phyloP scores from a whole-genome alignment of 2,888 invertebrate species.

The Aphelenchoides bicaudatus region DNA sequence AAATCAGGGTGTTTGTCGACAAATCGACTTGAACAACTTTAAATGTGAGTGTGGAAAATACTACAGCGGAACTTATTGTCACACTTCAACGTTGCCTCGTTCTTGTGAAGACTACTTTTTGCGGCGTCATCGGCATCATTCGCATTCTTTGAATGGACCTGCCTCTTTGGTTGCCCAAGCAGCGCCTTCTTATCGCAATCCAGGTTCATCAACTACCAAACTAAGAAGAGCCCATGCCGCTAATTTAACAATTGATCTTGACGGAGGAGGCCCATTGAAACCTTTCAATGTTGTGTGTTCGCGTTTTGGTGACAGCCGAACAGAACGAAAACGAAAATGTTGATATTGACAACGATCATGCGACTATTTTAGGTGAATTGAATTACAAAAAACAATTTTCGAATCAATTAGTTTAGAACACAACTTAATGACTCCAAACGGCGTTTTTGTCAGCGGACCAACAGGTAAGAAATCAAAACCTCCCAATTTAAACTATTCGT shows the following conservation, averaged over 20 bases:
- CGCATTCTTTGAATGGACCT: too few species aligned
- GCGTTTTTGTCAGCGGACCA: conserved; percentile 48
- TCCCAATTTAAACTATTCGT: too few species aligned
- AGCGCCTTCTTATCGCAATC: conserved; percentile 5
- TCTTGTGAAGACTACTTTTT: conserved; percentile 53
- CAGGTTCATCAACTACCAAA: conserved; percentile 5
- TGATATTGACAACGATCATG: conserved; percentile 21
- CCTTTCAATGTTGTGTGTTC: conserved; percentile 47
- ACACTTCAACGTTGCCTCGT: conserved; percentile 49
- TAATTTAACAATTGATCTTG: conserved; percentile 53
- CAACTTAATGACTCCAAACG: conserved; percentile 14
- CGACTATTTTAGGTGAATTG: conserved; percentile 20
- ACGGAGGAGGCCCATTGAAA: conserved; percentile 50
- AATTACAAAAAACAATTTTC: too few species aligned
- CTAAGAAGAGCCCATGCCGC: conserved; percentile 15
- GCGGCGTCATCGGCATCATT: conserved; percentile 17
- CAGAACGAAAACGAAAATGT: conserved; percentile 13
- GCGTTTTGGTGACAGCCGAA: conserved; percentile 8
- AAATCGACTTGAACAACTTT: conserved; percentile 42
- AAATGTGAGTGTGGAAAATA: conserved; percentile 43
- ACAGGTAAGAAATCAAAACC: too few species aligned
- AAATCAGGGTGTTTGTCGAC: conserved; percentile 48
- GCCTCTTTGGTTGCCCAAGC: background rate
- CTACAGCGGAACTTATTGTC: conserved; percentile 53
- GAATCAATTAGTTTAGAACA: conserved; percentile 14